A percentile compares a stretch with the other conserved stretches of the same genome.
phyloP scores from a whole-genome alignment of 2,888 invertebrate genomes.

The Chalcis sispes region DNA sequence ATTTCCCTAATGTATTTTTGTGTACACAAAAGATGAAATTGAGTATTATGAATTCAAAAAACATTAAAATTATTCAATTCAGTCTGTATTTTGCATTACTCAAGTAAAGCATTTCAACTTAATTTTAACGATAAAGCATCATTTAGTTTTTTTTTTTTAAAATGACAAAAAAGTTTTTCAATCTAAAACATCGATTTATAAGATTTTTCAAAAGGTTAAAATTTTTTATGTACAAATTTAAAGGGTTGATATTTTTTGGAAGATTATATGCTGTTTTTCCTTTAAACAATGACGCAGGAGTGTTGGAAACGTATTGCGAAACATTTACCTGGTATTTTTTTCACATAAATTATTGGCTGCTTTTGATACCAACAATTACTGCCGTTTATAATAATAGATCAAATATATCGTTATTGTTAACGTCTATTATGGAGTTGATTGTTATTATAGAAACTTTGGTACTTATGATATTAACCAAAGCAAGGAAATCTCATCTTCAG shows the following conservation, averaged over 20 bases:
- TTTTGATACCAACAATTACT: neutral
- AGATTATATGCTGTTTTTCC: constrained; percentile 15
- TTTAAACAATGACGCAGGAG: neutral
- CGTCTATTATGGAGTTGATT: neutral
- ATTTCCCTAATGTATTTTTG: too few relatives aligned
- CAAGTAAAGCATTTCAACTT: too few relatives aligned
- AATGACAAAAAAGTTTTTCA: too few relatives aligned
- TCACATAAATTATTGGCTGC: constrained; percentile 1
- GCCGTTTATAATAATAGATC: neutral
- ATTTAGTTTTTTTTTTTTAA: too few relatives aligned
- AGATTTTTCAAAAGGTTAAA: too few relatives aligned
- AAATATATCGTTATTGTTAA: neutral
- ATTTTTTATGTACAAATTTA: too few relatives aligned
- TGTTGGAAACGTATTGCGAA: neutral
- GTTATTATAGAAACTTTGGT: constrained; percentile 10
- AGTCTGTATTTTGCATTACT: too few relatives aligned
- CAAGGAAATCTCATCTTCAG: neutral
- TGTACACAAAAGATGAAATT: too few relatives aligned
- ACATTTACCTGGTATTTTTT: constrained; percentile 19
- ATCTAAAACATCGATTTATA: too few relatives aligned
- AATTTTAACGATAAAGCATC: too few relatives aligned
- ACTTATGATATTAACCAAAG: neutral
- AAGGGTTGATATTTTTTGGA: constrained; percentile 5
- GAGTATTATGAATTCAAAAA: too few relatives aligned
- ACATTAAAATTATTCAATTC: too few relatives aligned